Evolutionary conservation across 1,140 invertebrate species (phyloP).

Genomic region (Trachymyrmex septentrionalis): DNA sequence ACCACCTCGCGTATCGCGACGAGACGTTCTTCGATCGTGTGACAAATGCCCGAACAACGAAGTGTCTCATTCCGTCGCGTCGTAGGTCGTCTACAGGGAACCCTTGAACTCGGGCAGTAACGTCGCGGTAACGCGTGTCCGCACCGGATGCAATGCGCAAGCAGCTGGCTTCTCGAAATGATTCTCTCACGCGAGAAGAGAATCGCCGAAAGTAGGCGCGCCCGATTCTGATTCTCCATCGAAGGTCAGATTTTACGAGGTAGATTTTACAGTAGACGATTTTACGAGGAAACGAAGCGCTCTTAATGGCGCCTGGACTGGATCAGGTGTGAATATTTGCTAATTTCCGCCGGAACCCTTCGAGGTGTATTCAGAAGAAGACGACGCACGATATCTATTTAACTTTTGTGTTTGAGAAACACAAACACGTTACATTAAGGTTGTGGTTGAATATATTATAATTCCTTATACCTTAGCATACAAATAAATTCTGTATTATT

Average conservation of each 20-base stretch:
- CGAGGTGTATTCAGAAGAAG: not conserved
- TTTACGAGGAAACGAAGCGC: conserved; percentile 66
- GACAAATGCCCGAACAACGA: conserved; percentile 33
- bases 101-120: conserved; percentile 55
- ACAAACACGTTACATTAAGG: not conserved
- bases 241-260: conserved; percentile 70
- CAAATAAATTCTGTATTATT: not conserved
- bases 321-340: conserved; percentile 52
- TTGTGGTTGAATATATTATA: not conserved
- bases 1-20: no score
- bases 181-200: conserved; percentile 34
- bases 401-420: not conserved
- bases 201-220: conserved; percentile 53
- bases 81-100: conserved; percentile 29
- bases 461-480: not conserved
- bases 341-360: conserved; percentile 5
- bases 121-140: conserved; percentile 25
- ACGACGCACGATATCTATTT: not conserved
- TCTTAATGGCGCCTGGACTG: conserved; percentile 21
- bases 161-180: conserved; percentile 58
- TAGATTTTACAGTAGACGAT: conserved; percentile 59
- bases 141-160: conserved; percentile 43
- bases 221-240: conserved; percentile 2
- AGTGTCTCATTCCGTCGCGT: conserved; percentile 5
- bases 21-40: conserved; percentile 51